These are phyloP conservation scores for Proisotoma minuta DNA, from an alignment of 2,888 invertebrate species.

Conservation along the genomic window DNA sequence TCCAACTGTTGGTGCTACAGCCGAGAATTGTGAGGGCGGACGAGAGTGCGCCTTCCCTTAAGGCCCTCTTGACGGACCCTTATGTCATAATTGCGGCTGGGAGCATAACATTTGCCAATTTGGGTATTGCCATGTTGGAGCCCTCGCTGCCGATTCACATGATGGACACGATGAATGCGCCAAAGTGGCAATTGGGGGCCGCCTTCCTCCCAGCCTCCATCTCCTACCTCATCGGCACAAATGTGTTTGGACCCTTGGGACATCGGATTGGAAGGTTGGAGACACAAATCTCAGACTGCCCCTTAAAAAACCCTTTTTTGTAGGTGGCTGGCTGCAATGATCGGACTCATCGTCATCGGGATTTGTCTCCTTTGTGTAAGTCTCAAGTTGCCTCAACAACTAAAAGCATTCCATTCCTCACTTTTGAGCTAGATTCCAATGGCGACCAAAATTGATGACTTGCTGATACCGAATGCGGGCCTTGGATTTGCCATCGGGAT, in stretches of 20 bases:
- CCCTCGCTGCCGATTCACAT: conserved; percentile 98
- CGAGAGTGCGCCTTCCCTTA: conserved; percentile 81
- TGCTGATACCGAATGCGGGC: conserved; percentile 92
- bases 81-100: conserved; percentile 96
- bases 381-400: conserved; percentile 62
- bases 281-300: not conserved
- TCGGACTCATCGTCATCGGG: conserved; percentile 89
- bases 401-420: conserved; percentile 52
- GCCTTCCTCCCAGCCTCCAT: conserved; percentile 94
- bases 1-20: conserved; percentile 90
- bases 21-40: conserved; percentile 83
- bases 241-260: conserved; percentile 91
- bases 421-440: not conserved
- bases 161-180: conserved; percentile 95
- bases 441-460: conserved; percentile 61
- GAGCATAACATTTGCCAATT: conserved; percentile 94
- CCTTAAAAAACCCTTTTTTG: not conserved
- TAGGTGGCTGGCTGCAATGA: conserved; percentile 87
- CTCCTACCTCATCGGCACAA: conserved; percentile 92
- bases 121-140: conserved; percentile 98
- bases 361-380: conserved; percentile 85
- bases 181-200: conserved; percentile 87
- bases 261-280: conserved; percentile 79
- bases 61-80: conserved; percentile 83
- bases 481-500: conserved; percentile 98